Evolutionary conservation across 2,888 invertebrate genomes (phyloP), one percentile per base, ranked within the genome.

Genomic region (Phoronis australis): DNA sequence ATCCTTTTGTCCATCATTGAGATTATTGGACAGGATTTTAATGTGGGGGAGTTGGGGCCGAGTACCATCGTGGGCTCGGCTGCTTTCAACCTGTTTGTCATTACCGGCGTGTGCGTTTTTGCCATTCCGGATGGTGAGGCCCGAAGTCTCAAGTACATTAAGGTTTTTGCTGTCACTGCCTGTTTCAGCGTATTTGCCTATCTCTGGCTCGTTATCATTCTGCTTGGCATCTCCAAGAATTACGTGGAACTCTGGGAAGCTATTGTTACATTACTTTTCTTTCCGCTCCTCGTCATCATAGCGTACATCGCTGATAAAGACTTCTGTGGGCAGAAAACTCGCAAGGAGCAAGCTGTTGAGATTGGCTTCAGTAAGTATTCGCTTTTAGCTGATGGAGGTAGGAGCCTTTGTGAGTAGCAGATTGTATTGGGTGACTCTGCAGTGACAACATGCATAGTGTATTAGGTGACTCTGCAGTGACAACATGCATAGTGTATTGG

Each of bases 21-120:
- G 68, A 78, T 81, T 45, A 64, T 77, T 22, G 74, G 74, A 18
- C 77, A 76, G 50, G 65, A 66, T 42, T 73, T 66, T 61, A 54
- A 69, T 45, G 68, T 82, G 1, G 82, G 81, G 2, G 77, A 75
- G 2, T 63, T 83, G 4, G 82, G 82, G 6, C 82, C 82, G 0
- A 79, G 81, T 24, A 82, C 82, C 2, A 82, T 82, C 42, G 82
- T 82, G 5, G 82, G 82, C 0, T 82, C 82, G 1, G 82, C 82
- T 2, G 82, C 82, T 15, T 82, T 82, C 67, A 83, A 83, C 64
- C 69, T 82, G 31, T 70, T 83, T 56, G 75, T 76, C 47, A 83
- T 83, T 52, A 76, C 77, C 3, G 82, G 78, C 1, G 76, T 82
- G n/a, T 82, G 82, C 59, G 73, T 83, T 1, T 55, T 80, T 25